Evolutionary conservation across 2,113 vertebrate genomes (phyloP).

Genomic region (Sphaerodactylus townsendi): DNA sequence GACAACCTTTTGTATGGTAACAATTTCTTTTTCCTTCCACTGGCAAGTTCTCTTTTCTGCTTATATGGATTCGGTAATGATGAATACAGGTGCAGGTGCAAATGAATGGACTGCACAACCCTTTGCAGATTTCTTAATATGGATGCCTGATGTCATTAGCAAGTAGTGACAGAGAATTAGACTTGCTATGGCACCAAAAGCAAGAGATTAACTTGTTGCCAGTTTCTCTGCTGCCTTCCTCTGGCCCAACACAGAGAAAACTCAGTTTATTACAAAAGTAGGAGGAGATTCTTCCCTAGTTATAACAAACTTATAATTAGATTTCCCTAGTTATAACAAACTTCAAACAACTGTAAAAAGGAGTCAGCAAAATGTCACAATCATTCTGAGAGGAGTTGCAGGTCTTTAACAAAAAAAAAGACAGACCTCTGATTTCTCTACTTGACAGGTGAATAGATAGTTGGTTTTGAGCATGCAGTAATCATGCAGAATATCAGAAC

Average conservation of each 20-base stretch:
- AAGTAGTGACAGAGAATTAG: background rate
- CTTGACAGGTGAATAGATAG: background rate
- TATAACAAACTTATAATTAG: background rate
- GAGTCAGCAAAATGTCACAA: conserved; percentile 8
- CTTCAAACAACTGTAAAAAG: background rate
- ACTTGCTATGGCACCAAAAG: conserved; percentile 1
- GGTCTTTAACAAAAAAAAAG: background rate
- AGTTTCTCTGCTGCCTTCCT: background rate
- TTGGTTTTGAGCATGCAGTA: background rate
- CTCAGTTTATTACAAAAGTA: background rate
- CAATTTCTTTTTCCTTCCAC: background rate
- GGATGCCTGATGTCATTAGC: background rate
- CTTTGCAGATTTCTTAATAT: background rate
- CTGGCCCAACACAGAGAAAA: background rate
- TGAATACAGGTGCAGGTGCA: conserved; percentile 28
- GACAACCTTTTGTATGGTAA: conserved; percentile 14
- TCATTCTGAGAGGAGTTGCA: background rate
- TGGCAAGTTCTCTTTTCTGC: background rate
- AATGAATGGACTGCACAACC: background rate
- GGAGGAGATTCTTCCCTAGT: background rate
- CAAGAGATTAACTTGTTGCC: background rate
- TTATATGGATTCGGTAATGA: background rate
- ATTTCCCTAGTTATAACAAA: background rate
- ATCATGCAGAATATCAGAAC: background rate
- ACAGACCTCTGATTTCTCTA: background rate